These are phyloP conservation scores for Toxotes jaculatrix DNA, from an alignment of 2,113 vertebrate species.

Conservation along the genomic window DNA sequence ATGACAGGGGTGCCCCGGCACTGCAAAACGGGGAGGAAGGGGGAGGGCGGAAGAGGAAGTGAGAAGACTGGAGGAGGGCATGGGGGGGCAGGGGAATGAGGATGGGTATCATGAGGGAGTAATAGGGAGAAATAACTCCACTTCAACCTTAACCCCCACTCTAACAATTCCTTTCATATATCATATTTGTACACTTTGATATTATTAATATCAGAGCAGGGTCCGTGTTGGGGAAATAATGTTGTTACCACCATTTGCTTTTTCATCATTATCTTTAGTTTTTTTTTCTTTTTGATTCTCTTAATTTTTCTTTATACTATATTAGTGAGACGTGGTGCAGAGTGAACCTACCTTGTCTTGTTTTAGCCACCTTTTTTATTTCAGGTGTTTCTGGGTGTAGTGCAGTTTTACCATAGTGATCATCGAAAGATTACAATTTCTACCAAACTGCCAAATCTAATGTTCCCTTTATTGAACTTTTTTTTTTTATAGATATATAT, in stretches of 20 bases:
- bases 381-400: too few species aligned
- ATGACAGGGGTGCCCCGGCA: constrained; percentile 58
- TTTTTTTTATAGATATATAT: too few species aligned
- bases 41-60: constrained; percentile 36
- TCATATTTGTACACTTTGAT: background rate
- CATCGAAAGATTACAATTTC: background rate
- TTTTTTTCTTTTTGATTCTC: background rate
- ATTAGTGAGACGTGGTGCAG: background rate
- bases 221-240: background rate
- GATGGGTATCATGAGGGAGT: constrained; percentile 37
- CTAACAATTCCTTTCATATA: background rate
- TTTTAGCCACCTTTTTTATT: background rate
- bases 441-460: background rate
- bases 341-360: background rate
- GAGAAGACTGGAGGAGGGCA: constrained; percentile 24
- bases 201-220: background rate
- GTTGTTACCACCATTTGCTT: background rate
- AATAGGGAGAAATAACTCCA: constrained; percentile 37
- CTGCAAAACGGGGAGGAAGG: constrained; percentile 21
- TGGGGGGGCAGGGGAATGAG: constrained; percentile 20
- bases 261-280: background rate
- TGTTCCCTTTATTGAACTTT: background rate
- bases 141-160: background rate
- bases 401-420: background rate
- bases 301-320: background rate